These are phyloP conservation scores for Enteromius fasciolatus DNA, from an alignment of 2,797 vertebrate species.

Conservation along the genomic window DNA sequence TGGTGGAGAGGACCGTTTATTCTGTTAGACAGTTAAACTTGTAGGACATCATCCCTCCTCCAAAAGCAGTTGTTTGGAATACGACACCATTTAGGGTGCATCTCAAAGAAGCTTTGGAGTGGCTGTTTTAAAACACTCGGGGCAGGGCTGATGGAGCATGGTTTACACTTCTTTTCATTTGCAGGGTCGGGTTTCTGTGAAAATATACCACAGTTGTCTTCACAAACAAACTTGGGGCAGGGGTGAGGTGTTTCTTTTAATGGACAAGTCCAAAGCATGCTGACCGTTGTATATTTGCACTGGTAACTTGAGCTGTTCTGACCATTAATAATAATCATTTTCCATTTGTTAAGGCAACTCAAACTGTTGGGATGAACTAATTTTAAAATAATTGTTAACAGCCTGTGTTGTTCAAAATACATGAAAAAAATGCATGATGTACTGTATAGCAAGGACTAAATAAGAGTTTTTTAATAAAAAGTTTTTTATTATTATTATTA, in stretches of 20 bases:
- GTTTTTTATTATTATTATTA: not conserved
- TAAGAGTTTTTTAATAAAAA: not conserved
- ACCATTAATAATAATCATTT: slow-evolving; percentile 43
- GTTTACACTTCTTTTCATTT: slow-evolving; percentile 42
- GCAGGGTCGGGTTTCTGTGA: slow-evolving; percentile 63
- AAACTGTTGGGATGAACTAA: slow-evolving; percentile 60
- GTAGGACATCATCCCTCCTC: slow-evolving; percentile 8
- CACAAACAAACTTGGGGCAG: slow-evolving; percentile 64
- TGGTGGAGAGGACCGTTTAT: slow-evolving; percentile 25
- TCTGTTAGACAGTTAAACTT: slow-evolving; percentile 20
- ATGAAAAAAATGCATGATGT: not conserved
- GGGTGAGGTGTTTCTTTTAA: slow-evolving; percentile 54
- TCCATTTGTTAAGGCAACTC: slow-evolving; percentile 44
- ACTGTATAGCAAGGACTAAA: not conserved
- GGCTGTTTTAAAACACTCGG: slow-evolving; percentile 32
- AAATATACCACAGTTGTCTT: slow-evolving; percentile 66
- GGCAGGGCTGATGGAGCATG: slow-evolving; percentile 19
- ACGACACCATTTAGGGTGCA: slow-evolving; percentile 25
- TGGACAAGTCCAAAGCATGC: slow-evolving; percentile 59
- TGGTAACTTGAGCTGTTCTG: slow-evolving; percentile 59
- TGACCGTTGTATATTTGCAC: slow-evolving; percentile 49
- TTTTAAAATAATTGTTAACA: not conserved
- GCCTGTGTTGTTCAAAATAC: not conserved
- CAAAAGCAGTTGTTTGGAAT: slow-evolving; percentile 37
- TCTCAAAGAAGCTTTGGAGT: slow-evolving; percentile 1